phyloP scores from a whole-genome alignment of 2,113 vertebrate genomes.

The Trematomus loennbergii region DNA sequence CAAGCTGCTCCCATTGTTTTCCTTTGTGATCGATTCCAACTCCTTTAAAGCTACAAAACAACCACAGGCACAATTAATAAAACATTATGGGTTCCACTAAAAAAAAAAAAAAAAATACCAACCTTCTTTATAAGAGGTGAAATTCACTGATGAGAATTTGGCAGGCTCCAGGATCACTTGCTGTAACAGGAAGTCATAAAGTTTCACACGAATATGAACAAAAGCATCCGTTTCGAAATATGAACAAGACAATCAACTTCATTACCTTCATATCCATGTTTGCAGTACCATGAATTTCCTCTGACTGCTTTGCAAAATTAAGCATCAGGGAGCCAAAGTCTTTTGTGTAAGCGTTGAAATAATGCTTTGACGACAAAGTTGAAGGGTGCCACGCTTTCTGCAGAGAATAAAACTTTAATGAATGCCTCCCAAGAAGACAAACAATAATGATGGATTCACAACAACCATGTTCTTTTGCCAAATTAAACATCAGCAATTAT shows the following conservation, averaged over 20 bases:
- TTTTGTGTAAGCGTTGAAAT: neutral
- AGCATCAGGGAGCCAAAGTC: constrained; percentile 15
- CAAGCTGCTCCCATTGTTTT: constrained; percentile 33
- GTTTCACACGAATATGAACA: neutral
- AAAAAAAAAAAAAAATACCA: constrained; percentile 7
- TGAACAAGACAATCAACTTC: neutral
- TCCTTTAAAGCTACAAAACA: constrained; percentile 60
- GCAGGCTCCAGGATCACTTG: constrained; percentile 52
- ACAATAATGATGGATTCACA: neutral
- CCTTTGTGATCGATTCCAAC: constrained; percentile 57
- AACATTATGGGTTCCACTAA: neutral
- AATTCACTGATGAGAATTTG: constrained; percentile 34
- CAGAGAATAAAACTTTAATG: constrained; percentile 8
- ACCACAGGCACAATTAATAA: neutral
- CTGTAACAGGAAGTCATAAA: constrained; percentile 40
- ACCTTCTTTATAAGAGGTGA: constrained; percentile 56
- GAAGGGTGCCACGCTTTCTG: constrained; percentile 66
- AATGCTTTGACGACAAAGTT: constrained; percentile 51
- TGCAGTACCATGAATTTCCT: constrained; percentile 20
- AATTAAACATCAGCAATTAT: neutral
- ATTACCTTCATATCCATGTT: constrained; percentile 60
- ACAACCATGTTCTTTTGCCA: neutral
- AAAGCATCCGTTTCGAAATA: neutral
- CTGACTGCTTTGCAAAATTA: constrained; percentile 50
- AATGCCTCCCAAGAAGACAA: neutral